Conservation (phyloP, 2,888 invertebrate species). For the Pandemis cinnamomeana region DNA sequence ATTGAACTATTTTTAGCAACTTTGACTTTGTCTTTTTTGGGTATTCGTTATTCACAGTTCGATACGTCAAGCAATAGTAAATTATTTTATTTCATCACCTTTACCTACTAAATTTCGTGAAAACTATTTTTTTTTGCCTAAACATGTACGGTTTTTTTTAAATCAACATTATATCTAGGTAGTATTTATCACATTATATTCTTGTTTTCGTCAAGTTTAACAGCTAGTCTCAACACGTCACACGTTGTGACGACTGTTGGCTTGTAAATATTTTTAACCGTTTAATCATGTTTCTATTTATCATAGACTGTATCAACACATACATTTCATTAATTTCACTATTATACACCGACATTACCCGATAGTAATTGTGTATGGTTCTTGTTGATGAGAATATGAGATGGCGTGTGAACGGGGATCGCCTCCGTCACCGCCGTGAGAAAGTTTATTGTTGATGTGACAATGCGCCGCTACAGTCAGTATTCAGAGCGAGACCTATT, state of each 20-base stretch:
- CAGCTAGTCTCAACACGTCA: background rate
- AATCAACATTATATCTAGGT: background rate
- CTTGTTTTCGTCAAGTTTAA: background rate
- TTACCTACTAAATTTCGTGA: no score
- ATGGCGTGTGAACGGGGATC: slow-evolving; percentile 42
- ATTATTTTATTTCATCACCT: background rate
- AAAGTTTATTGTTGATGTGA: slow-evolving; percentile 43
- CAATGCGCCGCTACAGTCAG: slow-evolving; percentile 23
- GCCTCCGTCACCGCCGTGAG: slow-evolving; percentile 42
- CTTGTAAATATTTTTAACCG: background rate
- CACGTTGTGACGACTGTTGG: background rate
- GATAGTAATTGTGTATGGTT: slow-evolving; percentile 1
- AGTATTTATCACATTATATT: background rate
- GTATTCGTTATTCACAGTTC: background rate
- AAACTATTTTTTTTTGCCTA: no score
- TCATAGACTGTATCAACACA: background rate
- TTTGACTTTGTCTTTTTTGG: background rate
- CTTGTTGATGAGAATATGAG: slow-evolving; percentile 18
- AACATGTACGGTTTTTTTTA: background rate
- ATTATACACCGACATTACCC: background rate
- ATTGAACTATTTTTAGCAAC: background rate
- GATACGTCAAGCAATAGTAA: background rate
- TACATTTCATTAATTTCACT: background rate
- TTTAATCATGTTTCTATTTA: background rate
- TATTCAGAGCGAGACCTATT: slow-evolving; percentile 28